Conservation (phyloP, 2,797 vertebrate species). For the Eulemur rubriventer region DNA sequence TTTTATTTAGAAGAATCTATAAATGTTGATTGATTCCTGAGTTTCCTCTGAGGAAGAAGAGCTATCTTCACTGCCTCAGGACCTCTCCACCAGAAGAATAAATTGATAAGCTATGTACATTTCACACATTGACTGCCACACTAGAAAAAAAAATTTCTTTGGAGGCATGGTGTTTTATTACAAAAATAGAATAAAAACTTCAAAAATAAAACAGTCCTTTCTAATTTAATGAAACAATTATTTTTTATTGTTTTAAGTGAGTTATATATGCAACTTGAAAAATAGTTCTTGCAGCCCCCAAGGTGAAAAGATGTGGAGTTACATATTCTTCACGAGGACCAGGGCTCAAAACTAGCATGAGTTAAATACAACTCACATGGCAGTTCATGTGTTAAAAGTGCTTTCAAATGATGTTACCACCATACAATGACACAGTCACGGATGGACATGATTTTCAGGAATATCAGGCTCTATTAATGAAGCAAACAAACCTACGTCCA, state of each 20-base stretch:
- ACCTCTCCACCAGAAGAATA: neutral
- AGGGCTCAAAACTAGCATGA: no score
- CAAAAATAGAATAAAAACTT: no score
- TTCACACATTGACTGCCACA: neutral
- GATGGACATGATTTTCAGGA: neutral
- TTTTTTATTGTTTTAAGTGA: no score
- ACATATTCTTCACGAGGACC: no score
- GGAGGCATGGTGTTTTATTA: no score
- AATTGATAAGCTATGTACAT: neutral
- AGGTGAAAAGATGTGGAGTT: no score
- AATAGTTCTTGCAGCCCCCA: no score
- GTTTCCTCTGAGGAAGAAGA: neutral
- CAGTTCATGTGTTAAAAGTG: neutral
- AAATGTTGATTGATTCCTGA: neutral
- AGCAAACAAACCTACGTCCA: neutral
- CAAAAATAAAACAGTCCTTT: no score
- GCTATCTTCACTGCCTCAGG: neutral
- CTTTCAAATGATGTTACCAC: neutral
- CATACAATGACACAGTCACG: neutral
- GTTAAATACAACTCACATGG: no score
- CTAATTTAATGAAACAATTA: no score
- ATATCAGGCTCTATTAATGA: neutral
- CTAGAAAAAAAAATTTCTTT: no score
- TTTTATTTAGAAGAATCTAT: neutral
- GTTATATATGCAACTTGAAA: no score